Evolutionary conservation across 2,113 vertebrate species (phyloP).

Genomic region (Trachemys scripta): DNA sequence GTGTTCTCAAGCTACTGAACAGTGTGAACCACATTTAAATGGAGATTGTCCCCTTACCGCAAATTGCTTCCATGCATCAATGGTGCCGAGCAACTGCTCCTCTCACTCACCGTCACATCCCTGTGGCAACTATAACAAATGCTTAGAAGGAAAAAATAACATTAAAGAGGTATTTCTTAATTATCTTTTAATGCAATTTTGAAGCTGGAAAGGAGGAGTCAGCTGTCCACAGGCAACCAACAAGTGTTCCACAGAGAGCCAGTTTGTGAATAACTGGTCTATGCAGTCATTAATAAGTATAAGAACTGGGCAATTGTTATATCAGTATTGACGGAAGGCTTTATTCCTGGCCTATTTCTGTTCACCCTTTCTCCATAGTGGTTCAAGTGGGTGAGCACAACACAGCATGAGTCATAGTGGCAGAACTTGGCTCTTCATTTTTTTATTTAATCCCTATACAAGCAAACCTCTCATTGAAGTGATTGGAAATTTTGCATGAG

Average conservation of each 20-base stretch:
- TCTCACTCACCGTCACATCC: accelerated
- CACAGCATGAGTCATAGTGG: slow-evolving; percentile 10
- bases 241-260: not conserved
- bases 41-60: not conserved
- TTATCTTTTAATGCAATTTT: not conserved
- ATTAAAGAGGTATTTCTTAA: not conserved
- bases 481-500: not conserved
- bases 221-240: accelerated
- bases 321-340: not conserved
- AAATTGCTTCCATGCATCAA: not conserved
- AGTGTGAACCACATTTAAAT: not conserved
- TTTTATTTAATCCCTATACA: not conserved
- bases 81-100: not conserved
- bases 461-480: not conserved
- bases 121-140: not conserved
- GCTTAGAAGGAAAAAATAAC: accelerated
- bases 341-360: not conserved
- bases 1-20: not conserved
- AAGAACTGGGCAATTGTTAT: not conserved
- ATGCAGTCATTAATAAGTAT: not conserved
- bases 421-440: not conserved
- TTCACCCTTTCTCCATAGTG: slow-evolving; percentile 22
- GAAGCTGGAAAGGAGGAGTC: not conserved
- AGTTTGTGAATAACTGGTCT: not conserved
- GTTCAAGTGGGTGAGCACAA: slow-evolving; percentile 3